Conservation (phyloP, 2,888 invertebrate species). For the Muscina levida region DNA sequence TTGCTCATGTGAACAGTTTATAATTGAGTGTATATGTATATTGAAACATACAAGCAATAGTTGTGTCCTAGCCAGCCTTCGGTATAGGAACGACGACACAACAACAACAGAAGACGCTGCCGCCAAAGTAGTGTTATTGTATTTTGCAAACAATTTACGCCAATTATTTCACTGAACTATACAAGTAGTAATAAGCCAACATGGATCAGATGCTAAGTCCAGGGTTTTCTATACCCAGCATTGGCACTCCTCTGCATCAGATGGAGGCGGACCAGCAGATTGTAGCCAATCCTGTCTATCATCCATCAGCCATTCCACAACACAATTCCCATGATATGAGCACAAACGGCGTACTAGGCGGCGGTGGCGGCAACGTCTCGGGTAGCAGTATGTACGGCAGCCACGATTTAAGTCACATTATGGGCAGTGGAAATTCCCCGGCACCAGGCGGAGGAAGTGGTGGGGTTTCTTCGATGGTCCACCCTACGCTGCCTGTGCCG, state of each 20-base stretch:
- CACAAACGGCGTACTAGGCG: slow-evolving; percentile 53
- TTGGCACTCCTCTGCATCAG: slow-evolving; percentile 93
- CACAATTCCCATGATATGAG: slow-evolving; percentile 68
- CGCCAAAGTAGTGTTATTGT: slow-evolving; percentile 1
- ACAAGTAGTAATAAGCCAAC: slow-evolving; percentile 71
- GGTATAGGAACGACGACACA: background rate
- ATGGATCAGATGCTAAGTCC: slow-evolving; percentile 97
- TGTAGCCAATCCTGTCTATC: slow-evolving; percentile 89
- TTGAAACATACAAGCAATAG: no score
- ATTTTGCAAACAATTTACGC: no score
- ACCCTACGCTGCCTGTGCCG: slow-evolving; percentile 81
- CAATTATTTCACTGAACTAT: no score
- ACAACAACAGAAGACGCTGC: background rate
- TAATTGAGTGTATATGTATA: background rate
- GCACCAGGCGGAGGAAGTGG: slow-evolving; percentile 25
- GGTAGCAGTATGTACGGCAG: slow-evolving; percentile 35
- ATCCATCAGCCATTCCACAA: slow-evolving; percentile 83
- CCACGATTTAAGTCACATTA: slow-evolving; percentile 79
- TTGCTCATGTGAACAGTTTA: background rate
- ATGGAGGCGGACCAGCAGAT: slow-evolving; percentile 95
- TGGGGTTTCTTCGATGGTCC: slow-evolving; percentile 65
- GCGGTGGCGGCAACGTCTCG: no score
- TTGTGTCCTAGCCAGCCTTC: no score
- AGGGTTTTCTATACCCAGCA: slow-evolving; percentile 92
- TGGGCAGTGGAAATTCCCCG: slow-evolving; percentile 74